phyloP scores from a whole-genome alignment of 2,888 invertebrate species.

The Meliscaeva auricollis region DNA sequence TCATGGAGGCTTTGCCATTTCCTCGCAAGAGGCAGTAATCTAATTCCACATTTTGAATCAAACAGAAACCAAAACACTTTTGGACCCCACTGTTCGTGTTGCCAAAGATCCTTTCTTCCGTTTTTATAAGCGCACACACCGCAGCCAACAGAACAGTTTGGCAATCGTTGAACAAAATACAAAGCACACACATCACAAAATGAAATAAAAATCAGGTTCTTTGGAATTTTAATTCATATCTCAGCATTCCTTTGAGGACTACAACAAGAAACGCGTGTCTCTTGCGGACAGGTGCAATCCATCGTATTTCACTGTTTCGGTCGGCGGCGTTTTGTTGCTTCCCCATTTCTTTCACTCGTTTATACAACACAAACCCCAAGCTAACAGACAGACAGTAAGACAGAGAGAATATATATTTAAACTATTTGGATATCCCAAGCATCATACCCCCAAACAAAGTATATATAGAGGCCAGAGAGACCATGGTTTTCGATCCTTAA shows the following conservation, averaged over 20 bases:
- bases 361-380: background rate
- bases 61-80: no score
- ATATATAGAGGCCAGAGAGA: no score
- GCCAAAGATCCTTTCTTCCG: conserved; percentile 58
- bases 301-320: conserved; percentile 73
- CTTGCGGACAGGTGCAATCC: conserved; percentile 77
- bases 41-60: no score
- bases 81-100: conserved; percentile 27
- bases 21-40: no score
- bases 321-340: conserved; percentile 63
- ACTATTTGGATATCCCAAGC: conserved; percentile 29
- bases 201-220: conserved; percentile 77
- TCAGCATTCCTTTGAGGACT: conserved; percentile 74
- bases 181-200: conserved; percentile 48
- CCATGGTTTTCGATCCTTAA: no score
- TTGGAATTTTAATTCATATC: conserved; percentile 77
- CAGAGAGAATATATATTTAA: no score
- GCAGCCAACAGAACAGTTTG: background rate
- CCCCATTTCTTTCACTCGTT: conserved; percentile 20
- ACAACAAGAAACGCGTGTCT: conserved; percentile 77
- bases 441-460: conserved; percentile 6
- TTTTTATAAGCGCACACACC: background rate
- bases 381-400: conserved; percentile 2
- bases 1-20: no score
- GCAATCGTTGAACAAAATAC: conserved; percentile 39